These are phyloP conservation scores for Bucco capensis DNA, from an alignment of 2,113 vertebrate genomes.

Conservation along the genomic window DNA sequence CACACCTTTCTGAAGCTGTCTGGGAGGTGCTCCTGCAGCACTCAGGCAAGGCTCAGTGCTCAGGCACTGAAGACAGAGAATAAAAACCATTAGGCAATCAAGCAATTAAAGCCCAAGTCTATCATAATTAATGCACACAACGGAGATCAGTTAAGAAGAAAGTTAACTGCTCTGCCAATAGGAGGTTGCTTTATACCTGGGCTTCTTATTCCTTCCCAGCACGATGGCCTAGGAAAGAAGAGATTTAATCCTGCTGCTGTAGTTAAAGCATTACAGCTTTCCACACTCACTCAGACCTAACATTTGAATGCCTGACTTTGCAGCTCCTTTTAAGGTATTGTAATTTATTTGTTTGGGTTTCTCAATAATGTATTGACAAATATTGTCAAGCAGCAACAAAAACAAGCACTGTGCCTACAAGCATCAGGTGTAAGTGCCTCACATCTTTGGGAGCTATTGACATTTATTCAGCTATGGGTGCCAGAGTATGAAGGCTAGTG, in stretches of 20 bases:
- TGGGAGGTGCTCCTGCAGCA: not conserved
- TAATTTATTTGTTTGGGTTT: not conserved
- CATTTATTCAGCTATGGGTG: not conserved
- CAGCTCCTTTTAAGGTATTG: slow-evolving; percentile 20
- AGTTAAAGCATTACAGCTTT: not conserved
- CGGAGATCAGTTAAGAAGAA: not conserved
- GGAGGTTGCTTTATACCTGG: not conserved
- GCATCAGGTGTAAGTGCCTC: not conserved
- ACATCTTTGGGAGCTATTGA: not conserved
- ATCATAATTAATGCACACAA: not conserved
- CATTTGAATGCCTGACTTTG: slow-evolving; percentile 4
- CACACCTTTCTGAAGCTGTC: not conserved
- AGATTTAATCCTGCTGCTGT: not conserved
- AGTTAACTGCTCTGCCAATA: not conserved
- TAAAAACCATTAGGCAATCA: not conserved
- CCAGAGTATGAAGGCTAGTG: not conserved
- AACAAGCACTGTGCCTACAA: not conserved
- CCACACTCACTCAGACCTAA: not conserved
- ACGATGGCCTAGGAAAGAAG: not conserved
- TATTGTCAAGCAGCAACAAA: not conserved
- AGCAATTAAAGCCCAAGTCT: not conserved
- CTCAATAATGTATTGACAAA: slow-evolving; percentile 9
- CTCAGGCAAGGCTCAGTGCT: not conserved
- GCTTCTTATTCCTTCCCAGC: not conserved
- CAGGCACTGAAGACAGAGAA: not conserved